Evolutionary conservation across 2,113 vertebrate genomes (phyloP).

Genomic region (Epinephelus moara): DNA sequence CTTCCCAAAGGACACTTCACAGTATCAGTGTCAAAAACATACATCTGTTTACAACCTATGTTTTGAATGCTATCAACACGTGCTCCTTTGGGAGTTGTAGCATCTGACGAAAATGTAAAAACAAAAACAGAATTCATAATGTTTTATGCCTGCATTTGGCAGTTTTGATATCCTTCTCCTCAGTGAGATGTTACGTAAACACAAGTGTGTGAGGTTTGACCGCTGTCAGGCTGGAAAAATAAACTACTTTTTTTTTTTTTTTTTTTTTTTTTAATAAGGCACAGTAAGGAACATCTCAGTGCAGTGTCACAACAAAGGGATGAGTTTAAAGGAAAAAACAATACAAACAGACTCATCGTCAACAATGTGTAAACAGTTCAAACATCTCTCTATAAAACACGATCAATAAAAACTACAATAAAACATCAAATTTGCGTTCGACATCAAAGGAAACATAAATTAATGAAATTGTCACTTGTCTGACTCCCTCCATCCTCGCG

Average conservation of each 20-base stretch:
- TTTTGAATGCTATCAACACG: constrained; percentile 35
- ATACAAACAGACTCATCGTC: constrained; percentile 17
- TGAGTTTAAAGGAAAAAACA: constrained; percentile 15
- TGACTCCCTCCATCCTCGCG: constrained; percentile 94
- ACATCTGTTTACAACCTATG: constrained; percentile 4
- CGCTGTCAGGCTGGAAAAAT: not conserved
- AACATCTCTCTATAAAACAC: constrained; percentile 47
- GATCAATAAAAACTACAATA: constrained; percentile 25
- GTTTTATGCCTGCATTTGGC: not conserved
- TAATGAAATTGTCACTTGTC: constrained; percentile 87
- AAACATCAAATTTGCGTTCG: constrained; percentile 49
- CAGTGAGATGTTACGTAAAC: constrained; percentile 29
- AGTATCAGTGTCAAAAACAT: constrained; percentile 56
- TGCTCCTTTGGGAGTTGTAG: constrained; percentile 19
- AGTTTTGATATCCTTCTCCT: constrained; percentile 3
- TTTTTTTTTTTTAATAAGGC: constrained; percentile 17
- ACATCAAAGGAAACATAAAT: constrained; percentile 56
- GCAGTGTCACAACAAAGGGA: constrained; percentile 46
- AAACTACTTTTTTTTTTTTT: not conserved
- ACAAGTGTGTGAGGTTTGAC: constrained; percentile 3
- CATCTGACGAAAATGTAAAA: not conserved
- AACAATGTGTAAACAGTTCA: constrained; percentile 55
- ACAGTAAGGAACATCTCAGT: constrained; percentile 46
- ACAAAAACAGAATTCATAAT: not conserved
- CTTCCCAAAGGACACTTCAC: constrained; percentile 50